Conservation (phyloP, 2,888 invertebrate species). For the Odontomyia ornata region DNA sequence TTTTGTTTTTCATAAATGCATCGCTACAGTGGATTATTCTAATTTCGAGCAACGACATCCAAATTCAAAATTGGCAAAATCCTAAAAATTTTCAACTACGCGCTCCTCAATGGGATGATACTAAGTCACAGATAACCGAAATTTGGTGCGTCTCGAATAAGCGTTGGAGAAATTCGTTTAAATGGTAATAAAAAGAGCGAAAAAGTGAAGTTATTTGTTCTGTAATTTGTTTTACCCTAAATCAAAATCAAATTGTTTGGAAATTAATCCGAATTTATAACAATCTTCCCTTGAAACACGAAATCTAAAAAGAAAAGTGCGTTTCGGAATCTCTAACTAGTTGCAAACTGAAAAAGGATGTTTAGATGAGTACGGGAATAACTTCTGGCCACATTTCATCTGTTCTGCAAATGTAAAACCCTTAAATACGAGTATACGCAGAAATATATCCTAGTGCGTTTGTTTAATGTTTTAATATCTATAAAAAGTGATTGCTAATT, state of each 20-base stretch:
- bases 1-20: neutral
- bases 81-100: neutral
- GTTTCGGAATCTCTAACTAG: neutral
- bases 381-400: neutral
- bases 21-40: slow-evolving; percentile 8
- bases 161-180: neutral
- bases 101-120: slow-evolving; percentile 24
- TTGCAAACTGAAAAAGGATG: too few relatives aligned
- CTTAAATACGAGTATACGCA: neutral
- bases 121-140: neutral
- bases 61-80: slow-evolving; percentile 17
- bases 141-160: neutral
- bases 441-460: neutral
- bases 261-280: neutral
- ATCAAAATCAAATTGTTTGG: neutral
- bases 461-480: neutral
- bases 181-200: neutral
- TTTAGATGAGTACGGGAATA: neutral
- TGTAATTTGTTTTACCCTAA: neutral
- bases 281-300: neutral
- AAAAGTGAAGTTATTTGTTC: neutral
- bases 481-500: neutral
- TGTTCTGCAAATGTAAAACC: neutral
- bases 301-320: neutral
- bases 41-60: neutral